A percentile compares a stretch with the other conserved stretches of the same genome.
Evolutionary conservation across 2,888 invertebrate genomes (phyloP).

Genomic region (Eupeodes luniger): DNA sequence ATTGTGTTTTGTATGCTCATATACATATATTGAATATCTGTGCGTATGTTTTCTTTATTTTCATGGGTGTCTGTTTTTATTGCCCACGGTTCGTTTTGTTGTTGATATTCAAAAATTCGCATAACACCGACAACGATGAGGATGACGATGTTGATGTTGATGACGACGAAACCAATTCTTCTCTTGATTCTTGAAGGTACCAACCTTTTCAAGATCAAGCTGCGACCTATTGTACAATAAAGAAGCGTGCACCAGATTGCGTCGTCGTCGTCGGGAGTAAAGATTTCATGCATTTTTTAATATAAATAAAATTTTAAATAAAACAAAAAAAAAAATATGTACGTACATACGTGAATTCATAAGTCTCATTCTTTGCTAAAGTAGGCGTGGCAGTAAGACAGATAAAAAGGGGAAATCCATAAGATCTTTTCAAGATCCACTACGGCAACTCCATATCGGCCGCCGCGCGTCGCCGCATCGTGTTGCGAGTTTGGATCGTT

Average conservation of each 20-base stretch:
- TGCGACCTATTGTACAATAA: neutral
- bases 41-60: neutral
- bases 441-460: neutral
- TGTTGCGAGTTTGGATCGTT: slow-evolving; percentile 2
- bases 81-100: slow-evolving; percentile 68
- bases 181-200: neutral
- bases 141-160: slow-evolving; percentile 5
- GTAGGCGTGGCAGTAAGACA: slow-evolving; percentile 65
- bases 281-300: slow-evolving; percentile 58
- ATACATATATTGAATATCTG: neutral
- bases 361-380: slow-evolving; percentile 64
- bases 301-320: slow-evolving; percentile 22
- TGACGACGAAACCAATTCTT: neutral
- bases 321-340: slow-evolving; percentile 26
- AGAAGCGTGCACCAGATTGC: slow-evolving; percentile 66
- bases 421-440: slow-evolving; percentile 52
- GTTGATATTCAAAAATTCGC: slow-evolving; percentile 70
- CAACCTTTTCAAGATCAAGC: slow-evolving; percentile 42
- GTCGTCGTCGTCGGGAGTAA: slow-evolving; percentile 9
- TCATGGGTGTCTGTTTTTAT: slow-evolving; percentile 49
- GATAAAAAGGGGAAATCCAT: slow-evolving; percentile 24
- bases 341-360: slow-evolving; percentile 55
- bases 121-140: slow-evolving; percentile 6
- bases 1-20: slow-evolving; percentile 54
- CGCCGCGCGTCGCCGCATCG: no score